Evolutionary conservation across 2,888 invertebrate species (phyloP).

Genomic region (Yponomeuta sedellus): DNA sequence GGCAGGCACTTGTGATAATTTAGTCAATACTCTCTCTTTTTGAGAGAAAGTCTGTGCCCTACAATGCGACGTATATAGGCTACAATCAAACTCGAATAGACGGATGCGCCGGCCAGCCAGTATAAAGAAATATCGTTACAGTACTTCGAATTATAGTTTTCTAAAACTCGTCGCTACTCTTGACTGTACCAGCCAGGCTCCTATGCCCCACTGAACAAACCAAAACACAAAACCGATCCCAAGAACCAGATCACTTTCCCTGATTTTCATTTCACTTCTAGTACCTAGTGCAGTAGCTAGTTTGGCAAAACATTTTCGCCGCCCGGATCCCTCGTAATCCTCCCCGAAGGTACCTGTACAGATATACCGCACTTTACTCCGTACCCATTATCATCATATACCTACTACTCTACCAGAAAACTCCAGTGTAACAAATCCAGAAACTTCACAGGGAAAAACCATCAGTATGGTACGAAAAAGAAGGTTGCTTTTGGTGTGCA

Average conservation of each 20-base stretch:
- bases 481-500: not conserved
- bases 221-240: slow-evolving; percentile 6
- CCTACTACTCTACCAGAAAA: slow-evolving; percentile 42
- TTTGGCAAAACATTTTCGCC: slow-evolving; percentile 71
- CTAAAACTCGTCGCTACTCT: too few relatives aligned
- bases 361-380: slow-evolving; percentile 71
- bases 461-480: slow-evolving; percentile 2
- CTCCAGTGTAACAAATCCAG: slow-evolving; percentile 17
- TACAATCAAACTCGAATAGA: too few relatives aligned
- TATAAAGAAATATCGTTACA: too few relatives aligned
- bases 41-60: too few relatives aligned
- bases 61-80: too few relatives aligned
- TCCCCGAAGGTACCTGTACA: slow-evolving; percentile 56
- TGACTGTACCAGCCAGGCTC: too few relatives aligned
- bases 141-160: too few relatives aligned
- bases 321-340: slow-evolving; percentile 66
- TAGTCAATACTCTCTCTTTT: too few relatives aligned
- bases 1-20: too few relatives aligned
- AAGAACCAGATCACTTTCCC: slow-evolving; percentile 58
- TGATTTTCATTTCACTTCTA: slow-evolving; percentile 66
- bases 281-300: slow-evolving; percentile 32
- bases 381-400: slow-evolving; percentile 72
- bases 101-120: too few relatives aligned
- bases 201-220: not conserved
- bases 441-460: slow-evolving; percentile 22